Evolutionary conservation across 2,888 invertebrate species (phyloP), one percentile per base, ranked within the genome.

Genomic region (Himalopsyche kuldschensis): DNA sequence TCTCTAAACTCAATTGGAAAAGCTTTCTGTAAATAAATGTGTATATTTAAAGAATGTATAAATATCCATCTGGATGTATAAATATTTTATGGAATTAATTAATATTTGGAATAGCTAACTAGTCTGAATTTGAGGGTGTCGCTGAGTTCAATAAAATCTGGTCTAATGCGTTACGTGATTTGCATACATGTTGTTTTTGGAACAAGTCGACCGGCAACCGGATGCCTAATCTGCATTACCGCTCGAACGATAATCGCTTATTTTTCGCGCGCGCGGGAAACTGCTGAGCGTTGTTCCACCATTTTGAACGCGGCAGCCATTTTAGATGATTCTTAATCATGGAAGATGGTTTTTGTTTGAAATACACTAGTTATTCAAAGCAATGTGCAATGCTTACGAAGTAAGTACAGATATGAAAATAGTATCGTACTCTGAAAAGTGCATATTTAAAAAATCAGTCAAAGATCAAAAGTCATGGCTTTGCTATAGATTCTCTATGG

Each of bases 161-260:
- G 69, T 27, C 27, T 69, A 69, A 69, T 69, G 69, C 69, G 69
- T 69, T 69, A 27, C 69, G 27, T 35, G 76, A 76, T 76, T 76
- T 76, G 35, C 32, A 76, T 47, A 80, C 46, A 20, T 78, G 69
- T 30, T 82, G 78, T 82, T 79, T 79, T 55, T 69, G 82, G 24
- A 24, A 24, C 75, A 32, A 47, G 35, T 80, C 75, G 27, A n/a
- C 47, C 46, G 75, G 75, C 47, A n/a, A 11, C 35, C 75, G 35
- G 32, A 76, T 30, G 76, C 20, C 30, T 81, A 75, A 75, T 81
- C 41, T 76, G 75, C n/a, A 30, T 82, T 47, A 35, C 41, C 76
- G 41, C 76, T 76, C 35, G 76, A 69, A 11, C 69, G 69, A 69
- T 69, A 30, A 69, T 69, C 69, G 27, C 69, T 69, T 69, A 69